phyloP scores from a whole-genome alignment of 2,113 vertebrate genomes.

The Calyptommatus sinebrachiatus region DNA sequence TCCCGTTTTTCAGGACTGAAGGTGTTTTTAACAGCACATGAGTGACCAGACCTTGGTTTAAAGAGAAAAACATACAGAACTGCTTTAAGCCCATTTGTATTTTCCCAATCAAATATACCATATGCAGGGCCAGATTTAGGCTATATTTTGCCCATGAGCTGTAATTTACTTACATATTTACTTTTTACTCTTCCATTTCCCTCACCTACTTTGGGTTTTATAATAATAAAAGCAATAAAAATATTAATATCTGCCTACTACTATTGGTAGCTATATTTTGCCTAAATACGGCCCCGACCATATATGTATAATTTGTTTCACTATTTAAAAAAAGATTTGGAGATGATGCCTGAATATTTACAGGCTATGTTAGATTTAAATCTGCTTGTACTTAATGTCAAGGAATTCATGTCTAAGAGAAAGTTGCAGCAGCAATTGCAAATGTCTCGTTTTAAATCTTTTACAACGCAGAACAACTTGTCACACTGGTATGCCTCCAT shows the following conservation, averaged over 20 bases:
- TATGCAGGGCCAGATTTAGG: no score
- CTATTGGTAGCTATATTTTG: no score
- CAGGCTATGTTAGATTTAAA: not conserved
- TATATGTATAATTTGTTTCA: no score
- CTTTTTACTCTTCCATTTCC: no score
- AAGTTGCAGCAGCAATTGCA: slow-evolving; percentile 36
- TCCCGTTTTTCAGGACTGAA: no score
- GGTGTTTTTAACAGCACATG: no score
- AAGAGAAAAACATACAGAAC: not conserved
- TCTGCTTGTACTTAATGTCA: slow-evolving; percentile 31
- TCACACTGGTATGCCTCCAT: slow-evolving; percentile 23
- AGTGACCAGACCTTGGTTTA: not conserved
- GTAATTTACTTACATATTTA: no score
- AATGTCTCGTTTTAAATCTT: slow-evolving; percentile 31
- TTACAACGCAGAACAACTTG: slow-evolving; percentile 34
- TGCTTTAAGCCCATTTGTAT: not conserved
- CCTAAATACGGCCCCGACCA: no score
- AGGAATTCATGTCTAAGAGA: not conserved
- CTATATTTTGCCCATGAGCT: no score
- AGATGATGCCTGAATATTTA: slow-evolving; percentile 18
- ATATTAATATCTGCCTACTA: no score
- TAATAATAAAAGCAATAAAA: no score
- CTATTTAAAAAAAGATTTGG: slow-evolving; percentile 14
- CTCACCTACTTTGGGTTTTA: no score
- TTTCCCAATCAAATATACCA: not conserved